Evolutionary conservation across 2,888 invertebrate species (phyloP).

Genomic region (Nematopogon swammerdamellus): DNA sequence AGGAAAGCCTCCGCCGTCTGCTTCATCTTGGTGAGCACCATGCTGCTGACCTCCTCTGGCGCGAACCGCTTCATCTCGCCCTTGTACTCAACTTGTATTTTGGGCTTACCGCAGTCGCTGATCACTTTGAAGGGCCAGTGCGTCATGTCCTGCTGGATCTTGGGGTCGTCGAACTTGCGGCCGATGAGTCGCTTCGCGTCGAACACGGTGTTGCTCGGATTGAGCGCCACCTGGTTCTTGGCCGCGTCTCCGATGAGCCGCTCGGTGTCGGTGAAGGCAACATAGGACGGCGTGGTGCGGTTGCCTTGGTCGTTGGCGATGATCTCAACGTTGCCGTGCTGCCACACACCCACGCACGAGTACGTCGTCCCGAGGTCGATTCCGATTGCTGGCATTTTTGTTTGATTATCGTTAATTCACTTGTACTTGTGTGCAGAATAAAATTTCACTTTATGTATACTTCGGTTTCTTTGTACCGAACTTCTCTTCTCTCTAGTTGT

Average conservation of each 20-base stretch:
- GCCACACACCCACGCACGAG: constrained; percentile 84
- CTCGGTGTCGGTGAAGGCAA: constrained; percentile 82
- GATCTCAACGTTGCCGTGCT: constrained; percentile 76
- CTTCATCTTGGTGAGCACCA: constrained; percentile 65
- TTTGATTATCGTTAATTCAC: background rate
- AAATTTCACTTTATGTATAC: too few species aligned
- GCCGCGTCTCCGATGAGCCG: constrained; percentile 79
- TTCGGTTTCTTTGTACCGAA: too few species aligned
- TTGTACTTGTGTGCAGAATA: too few species aligned
- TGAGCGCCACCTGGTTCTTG: constrained; percentile 68
- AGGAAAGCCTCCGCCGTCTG: constrained; percentile 66
- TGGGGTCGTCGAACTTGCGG: constrained; percentile 65
- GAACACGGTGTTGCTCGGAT: constrained; percentile 65
- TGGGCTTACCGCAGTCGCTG: constrained; percentile 58
- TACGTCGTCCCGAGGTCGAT: constrained; percentile 76
- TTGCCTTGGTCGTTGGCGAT: constrained; percentile 90
- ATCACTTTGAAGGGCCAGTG: constrained; percentile 73
- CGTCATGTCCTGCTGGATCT: constrained; percentile 69
- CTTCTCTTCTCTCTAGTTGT: background rate
- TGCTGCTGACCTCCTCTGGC: constrained; percentile 63
- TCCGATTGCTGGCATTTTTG: background rate
- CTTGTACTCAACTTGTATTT: constrained; percentile 59
- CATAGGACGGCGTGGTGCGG: constrained; percentile 83
- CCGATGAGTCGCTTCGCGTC: constrained; percentile 75
- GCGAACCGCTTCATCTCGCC: constrained; percentile 55